Base-by-base conservation (phyloP, 2,888 invertebrate genomes). In the Lepidocyrtinus sp. region DNA sequence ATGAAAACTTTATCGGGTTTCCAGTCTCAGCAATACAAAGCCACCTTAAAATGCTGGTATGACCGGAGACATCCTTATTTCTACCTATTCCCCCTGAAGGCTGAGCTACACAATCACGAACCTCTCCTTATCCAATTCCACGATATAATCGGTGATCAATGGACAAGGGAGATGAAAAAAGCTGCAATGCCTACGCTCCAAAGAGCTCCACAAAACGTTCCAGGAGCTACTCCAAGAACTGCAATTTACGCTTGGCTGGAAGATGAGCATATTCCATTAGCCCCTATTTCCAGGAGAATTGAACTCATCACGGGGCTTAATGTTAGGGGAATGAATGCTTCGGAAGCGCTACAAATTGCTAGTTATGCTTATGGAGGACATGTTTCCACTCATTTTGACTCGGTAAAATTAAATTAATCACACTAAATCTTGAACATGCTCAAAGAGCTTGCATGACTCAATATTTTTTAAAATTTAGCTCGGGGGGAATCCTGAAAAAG, bases 291-390 rank as follows among this genome's bases (percentile, higher is more conserved):
- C 12, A 61, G 81, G 55, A 71, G 82, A 46, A 79, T 84, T 26
- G 84, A 84, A 65, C 77, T 84, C 21, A 83, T 84, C 27, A 79
- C 82, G 3, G 76, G 83, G 46, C 71, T 84, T 1, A 71, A 84
- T 36, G 75, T 77, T 1, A 55, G 79, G 59, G 84, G 84, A 65
- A 82, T 84, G 82, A 82, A 78, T 74, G 83, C 84, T 12, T 84
- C 84, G 9, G 84, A 84, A 78, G 84, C 83, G 0, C 46, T 84
- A 1, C 82, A 83, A 65, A 84, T 84, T 67, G 84, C 84, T 15
- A 83, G 83, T 21, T 87, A 87, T 71, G 84, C 86, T n/a, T 87
- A 85, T 68, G 87, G 87, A 2, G 87, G 86, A 7, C 86, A 87
- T 67, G 86, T 87, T 1, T 85, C 85, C 3, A 86, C 85, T 27